phyloP scores from a whole-genome alignment of 64 coral and sea anemone genomes.

The Stichodactyla mertensii region DNA sequence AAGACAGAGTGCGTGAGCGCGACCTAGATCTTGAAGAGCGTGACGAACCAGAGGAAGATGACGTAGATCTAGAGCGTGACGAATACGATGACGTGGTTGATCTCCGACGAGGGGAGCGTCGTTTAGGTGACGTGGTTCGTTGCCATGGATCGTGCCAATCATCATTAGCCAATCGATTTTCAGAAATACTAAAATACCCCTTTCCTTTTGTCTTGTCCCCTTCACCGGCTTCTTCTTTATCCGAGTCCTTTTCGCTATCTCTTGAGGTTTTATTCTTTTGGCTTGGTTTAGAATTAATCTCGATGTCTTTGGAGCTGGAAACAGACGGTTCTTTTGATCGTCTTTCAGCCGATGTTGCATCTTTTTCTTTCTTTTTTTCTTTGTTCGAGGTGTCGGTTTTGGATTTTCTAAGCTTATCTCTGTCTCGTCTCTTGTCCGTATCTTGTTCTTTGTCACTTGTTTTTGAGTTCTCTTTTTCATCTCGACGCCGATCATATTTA shows the following conservation, averaged over 20 bases:
- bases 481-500: constrained; percentile 47
- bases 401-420: constrained; percentile 28
- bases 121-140: constrained; percentile 84
- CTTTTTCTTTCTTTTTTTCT: constrained; percentile 20
- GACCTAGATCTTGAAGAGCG: constrained; percentile 77
- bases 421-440: constrained; percentile 19
- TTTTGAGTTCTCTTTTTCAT: constrained; percentile 52
- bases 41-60: constrained; percentile 80
- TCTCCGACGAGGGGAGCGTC: constrained; percentile 36
- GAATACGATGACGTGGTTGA: constrained; percentile 57
- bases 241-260: constrained; percentile 43
- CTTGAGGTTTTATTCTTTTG: constrained; percentile 12
- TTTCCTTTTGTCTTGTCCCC: constrained; percentile 56
- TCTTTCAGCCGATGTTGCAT: neutral
- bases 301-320: neutral
- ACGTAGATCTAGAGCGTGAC: constrained; percentile 55
- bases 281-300: neutral
- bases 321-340: constrained; percentile 10
- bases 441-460: constrained; percentile 44
- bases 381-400: constrained; percentile 13
- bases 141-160: constrained; percentile 87
- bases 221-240: constrained; percentile 15
- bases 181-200: constrained; percentile 65
- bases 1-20: constrained; percentile 50
- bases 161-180: constrained; percentile 69